Evolutionary conservation across 2,888 invertebrate genomes (phyloP).

Genomic region (Strigamia maritima): DNA sequence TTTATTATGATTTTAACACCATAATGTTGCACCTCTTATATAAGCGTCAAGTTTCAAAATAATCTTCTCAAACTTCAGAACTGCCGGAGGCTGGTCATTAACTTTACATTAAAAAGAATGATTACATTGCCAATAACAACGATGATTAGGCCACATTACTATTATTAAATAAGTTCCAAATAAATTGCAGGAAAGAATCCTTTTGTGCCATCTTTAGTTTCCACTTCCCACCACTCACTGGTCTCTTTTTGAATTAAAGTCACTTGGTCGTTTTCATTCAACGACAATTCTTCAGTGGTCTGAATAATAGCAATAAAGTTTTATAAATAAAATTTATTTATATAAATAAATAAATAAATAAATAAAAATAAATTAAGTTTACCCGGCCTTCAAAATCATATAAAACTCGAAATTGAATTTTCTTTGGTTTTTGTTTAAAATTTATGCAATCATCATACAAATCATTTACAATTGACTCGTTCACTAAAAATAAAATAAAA

Average conservation of each 20-base stretch:
- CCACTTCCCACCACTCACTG: slow-evolving; percentile 40
- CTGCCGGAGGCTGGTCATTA: neutral
- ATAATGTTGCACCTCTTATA: too few species aligned
- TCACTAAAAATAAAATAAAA: slow-evolving; percentile 5
- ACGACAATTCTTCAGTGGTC: slow-evolving; percentile 39
- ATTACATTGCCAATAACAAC: neutral
- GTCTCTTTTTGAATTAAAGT: slow-evolving; percentile 39
- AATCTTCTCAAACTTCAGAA: too few species aligned
- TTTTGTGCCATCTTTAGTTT: slow-evolving; percentile 37
- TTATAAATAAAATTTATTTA: neutral
- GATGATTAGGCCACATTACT: neutral
- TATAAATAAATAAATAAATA: too few species aligned
- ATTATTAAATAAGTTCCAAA: slow-evolving; percentile 35
- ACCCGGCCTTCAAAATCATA: slow-evolving; percentile 40
- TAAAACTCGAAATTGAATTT: slow-evolving; percentile 19
- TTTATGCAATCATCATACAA: neutral
- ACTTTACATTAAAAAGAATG: neutral
- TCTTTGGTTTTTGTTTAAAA: neutral
- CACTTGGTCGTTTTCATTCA: slow-evolving; percentile 38
- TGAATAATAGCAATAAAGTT: slow-evolving; percentile 35
- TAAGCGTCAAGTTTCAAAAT: too few species aligned
- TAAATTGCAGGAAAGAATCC: slow-evolving; percentile 40
- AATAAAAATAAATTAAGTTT: slow-evolving; percentile 6
- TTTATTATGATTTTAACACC: too few species aligned
- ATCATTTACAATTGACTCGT: slow-evolving; percentile 23